Base-by-base conservation (phyloP, 2,113 vertebrate genomes). In the Mirounga angustirostris region DNA sequence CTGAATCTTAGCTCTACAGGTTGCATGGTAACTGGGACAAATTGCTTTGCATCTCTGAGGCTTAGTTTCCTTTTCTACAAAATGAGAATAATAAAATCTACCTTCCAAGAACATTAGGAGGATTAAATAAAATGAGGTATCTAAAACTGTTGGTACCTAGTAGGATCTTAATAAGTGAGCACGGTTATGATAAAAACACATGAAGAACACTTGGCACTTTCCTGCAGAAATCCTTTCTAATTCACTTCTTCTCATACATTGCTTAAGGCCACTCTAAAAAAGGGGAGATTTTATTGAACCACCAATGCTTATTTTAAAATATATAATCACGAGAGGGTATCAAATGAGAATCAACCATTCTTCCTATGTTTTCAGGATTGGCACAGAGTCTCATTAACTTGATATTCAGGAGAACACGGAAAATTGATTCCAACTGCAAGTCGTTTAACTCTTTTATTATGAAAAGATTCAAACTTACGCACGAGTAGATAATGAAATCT, bases 41-140 rank as follows among this genome's bases (percentile, higher is more conserved):
- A 96, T 92, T 89, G 85, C 65, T 96, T 96, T 97, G 91, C 73
- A 82, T 92, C 81, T 98, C 91, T 91, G 89, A 97, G 94, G 82
- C 65, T 97, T 96, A 96, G 76, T 71, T 98, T 97, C 93, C 89
- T 89, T 97, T 89, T 82, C 91, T 82, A 95, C 52, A 97, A 98
- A 96, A 97, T 96, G 85, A 97, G 85, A 93, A 97, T 97, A 96
- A 97, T 98, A 83, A 97, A 96, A 95, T 95, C 84, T 90, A 95
- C 76, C 71, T 95, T 89, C 26, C 78, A 93, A 89, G 69, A 85
- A 93, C 18, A 40, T 91, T 95, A 93, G 91, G n/a, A 96, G 76
- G 96, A 97, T 97, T 98, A 97, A 97, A 91, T 97, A 95, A 97
- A 98, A 98, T 94, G 80, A 95, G 65, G 40, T 94, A 96, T 88